Percentiles rank a stretch among this genome's conserved stretches.
Evolutionary conservation across 2,797 vertebrate genomes (phyloP).

Genomic region (Myotis findleyi): DNA sequence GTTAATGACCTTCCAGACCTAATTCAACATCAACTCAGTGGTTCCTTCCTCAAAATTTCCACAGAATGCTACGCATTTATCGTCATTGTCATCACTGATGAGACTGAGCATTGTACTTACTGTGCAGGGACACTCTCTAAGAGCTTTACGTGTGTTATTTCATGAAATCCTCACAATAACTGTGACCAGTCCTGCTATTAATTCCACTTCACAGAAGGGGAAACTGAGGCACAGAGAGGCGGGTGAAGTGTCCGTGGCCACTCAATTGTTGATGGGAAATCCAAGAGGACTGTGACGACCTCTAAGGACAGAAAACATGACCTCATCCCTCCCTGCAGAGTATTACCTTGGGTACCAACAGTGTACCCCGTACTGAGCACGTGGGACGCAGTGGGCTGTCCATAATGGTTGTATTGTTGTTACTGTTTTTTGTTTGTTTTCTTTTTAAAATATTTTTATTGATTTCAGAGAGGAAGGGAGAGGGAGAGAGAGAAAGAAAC

Average conservation of each 20-base stretch:
- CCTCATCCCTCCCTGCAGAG: neutral
- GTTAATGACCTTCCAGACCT: neutral
- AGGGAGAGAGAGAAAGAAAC: too few species aligned
- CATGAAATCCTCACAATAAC: neutral
- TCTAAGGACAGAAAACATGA: neutral
- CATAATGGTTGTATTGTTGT: fast-evolving
- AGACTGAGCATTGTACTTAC: neutral
- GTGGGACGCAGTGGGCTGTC: fast-evolving
- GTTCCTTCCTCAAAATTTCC: neutral
- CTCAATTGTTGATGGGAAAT: neutral
- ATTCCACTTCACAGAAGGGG: neutral
- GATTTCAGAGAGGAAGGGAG: too few species aligned
- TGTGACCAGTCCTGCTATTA: neutral
- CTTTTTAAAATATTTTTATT: too few species aligned
- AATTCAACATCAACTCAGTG: too few species aligned
- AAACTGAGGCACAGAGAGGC: neutral
- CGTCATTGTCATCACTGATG: neutral
- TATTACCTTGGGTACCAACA: neutral
- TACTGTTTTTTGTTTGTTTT: neutral
- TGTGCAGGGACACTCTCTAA: neutral
- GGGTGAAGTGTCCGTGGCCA: neutral
- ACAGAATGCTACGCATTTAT: neutral
- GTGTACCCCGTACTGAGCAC: neutral
- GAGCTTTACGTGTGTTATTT: neutral
- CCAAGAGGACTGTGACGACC: neutral